Conservation (phyloP, 2,113 vertebrate species). For the Brachyhypopomus gauderio region DNA sequence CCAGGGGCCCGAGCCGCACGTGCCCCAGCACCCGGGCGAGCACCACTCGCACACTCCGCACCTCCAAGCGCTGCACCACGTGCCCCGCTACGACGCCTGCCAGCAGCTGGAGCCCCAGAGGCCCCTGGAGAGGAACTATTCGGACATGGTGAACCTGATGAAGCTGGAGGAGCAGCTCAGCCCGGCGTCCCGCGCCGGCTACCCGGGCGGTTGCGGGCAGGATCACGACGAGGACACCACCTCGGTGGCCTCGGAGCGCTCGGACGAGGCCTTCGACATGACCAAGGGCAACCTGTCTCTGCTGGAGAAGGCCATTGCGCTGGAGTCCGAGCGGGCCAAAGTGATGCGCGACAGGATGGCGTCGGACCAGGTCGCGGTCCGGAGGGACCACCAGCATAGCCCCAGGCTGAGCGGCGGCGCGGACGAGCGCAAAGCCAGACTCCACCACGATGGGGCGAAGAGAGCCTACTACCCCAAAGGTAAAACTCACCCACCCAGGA, state of each 20-base stretch:
- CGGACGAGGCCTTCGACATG: slow-evolving; percentile 98
- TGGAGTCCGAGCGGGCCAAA: slow-evolving; percentile 94
- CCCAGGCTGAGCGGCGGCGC: slow-evolving; percentile 82
- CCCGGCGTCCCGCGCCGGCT: slow-evolving; percentile 85
- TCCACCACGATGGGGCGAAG: slow-evolving; percentile 89
- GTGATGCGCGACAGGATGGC: slow-evolving; percentile 95
- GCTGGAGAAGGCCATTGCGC: slow-evolving; percentile 97
- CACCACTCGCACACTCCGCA: slow-evolving; percentile 53
- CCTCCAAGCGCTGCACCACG: slow-evolving; percentile 62
- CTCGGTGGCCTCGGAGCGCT: slow-evolving; percentile 91
- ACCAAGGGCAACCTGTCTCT: slow-evolving; percentile 97
- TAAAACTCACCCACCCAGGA: slow-evolving; percentile 63
- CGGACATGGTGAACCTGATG: slow-evolving; percentile 97
- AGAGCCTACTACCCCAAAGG: slow-evolving; percentile 98
- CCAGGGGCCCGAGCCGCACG: slow-evolving; percentile 68
- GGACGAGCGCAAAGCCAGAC: slow-evolving; percentile 88
- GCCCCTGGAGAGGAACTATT: slow-evolving; percentile 87
- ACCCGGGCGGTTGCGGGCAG: slow-evolving; percentile 75
- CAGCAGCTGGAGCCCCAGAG: slow-evolving; percentile 79
- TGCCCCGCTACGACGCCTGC: slow-evolving; percentile 67
- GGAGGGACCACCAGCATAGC: slow-evolving; percentile 84
- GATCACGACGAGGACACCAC: slow-evolving; percentile 95
- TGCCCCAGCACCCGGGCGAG: slow-evolving; percentile 38
- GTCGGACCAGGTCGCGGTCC: slow-evolving; percentile 76
- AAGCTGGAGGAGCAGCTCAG: slow-evolving; percentile 96